Base-by-base conservation (phyloP, 2,888 invertebrate species). In the Dusona sp. region DNA sequence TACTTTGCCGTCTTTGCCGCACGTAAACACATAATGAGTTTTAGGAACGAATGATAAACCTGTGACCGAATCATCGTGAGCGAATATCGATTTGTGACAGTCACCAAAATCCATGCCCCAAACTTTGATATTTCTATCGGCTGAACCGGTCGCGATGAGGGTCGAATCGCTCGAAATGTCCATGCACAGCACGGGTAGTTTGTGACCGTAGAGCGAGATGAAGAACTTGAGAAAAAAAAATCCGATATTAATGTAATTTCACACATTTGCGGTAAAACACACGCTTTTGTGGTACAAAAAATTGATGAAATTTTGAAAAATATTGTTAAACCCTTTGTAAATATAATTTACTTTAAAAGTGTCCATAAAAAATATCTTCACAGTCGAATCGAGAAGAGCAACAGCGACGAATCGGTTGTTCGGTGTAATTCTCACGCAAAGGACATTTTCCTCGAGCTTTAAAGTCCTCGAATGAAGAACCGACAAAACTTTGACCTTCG, bases 51-150 rank as follows among this genome's bases (percentile, higher is more conserved):
- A 99, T 91, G 97, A 96, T 48, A 99, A 93, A 48, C 97, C 96
- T 84, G 98, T 98, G 13, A 99, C 97, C 0, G 99, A 98, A 94
- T 99, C 99, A 91, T 99, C 98, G 94, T 99, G 99, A 0, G 99
- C 99, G 94, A 99, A 98, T 89, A 99, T 96, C 0, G 99, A 99
- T 91, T 96, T 97, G 95, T 99, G 99, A 90, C 99, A 99, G 94
- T 99, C 99, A n/a, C 99, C 99, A 94, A 99, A 99, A 94, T 99
- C 99, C 95, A 99, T 96, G 51, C 99, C 99, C 99, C 99, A 99
- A 87, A 99, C 97, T 95, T 99, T 99, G 42, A 99, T 96, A 94
- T 98, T 99, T 61, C 99, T 96, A 95, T 99, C 99, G 0, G 98
- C 98, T 3, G 99, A 99, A 9, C 99, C 99, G 0, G 99, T 99